Evolutionary conservation across 2,888 invertebrate genomes (phyloP).

Genomic region (Cheilosia vernalis): DNA sequence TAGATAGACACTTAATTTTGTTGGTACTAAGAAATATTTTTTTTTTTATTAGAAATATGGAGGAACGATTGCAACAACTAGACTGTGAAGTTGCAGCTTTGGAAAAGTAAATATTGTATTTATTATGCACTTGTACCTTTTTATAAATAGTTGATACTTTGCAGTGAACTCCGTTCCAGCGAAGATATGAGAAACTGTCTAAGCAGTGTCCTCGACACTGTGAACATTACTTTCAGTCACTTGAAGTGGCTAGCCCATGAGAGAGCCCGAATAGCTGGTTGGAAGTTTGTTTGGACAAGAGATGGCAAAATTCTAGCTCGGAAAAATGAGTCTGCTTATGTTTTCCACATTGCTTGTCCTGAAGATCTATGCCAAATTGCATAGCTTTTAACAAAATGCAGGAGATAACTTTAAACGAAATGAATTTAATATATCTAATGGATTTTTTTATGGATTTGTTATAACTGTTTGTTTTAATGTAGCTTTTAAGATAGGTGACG

Average conservation of each 20-base stretch:
- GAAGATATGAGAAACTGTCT: not conserved
- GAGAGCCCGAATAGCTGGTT: not conserved
- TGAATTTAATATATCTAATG: no score
- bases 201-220: not conserved
- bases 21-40: not conserved
- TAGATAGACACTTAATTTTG: not conserved
- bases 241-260: slow-evolving; percentile 2
- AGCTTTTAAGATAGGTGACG: no score
- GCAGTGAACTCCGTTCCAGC: not conserved
- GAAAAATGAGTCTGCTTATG: not conserved
- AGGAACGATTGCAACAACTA: not conserved
- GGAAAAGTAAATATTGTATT: not conserved
- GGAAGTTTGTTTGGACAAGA: slow-evolving; percentile 1
- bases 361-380: not conserved
- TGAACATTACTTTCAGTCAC: not conserved
- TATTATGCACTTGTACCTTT: not conserved
- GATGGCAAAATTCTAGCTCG: not conserved
- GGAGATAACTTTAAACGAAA: not conserved
- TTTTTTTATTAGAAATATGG: not conserved
- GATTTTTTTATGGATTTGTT: no score
- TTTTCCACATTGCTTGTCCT: not conserved
- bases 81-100: not conserved
- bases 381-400: not conserved
- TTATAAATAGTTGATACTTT: not conserved
- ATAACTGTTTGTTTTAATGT: no score